These are phyloP conservation scores for Enteromius treurensis DNA, from an alignment of 2,797 vertebrate species.

Conservation along the genomic window DNA sequence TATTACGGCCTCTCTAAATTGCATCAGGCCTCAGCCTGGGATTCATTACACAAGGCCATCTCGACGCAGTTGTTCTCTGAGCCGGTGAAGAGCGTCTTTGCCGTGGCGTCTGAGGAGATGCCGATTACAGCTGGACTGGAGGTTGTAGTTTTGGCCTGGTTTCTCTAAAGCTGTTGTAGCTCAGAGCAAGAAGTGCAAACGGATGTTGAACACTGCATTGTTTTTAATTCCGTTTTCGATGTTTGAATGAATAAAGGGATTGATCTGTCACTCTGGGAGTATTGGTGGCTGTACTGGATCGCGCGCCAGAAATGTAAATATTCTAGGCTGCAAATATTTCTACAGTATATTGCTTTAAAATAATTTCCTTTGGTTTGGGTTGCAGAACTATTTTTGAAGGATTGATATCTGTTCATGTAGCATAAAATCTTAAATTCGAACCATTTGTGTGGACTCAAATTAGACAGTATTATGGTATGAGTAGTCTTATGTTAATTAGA, in stretches of 20 bases:
- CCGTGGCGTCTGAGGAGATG: slow-evolving; percentile 27
- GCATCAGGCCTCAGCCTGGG: slow-evolving; percentile 58
- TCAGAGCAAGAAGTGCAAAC: not conserved
- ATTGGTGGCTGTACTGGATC: not conserved
- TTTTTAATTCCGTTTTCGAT: slow-evolving; percentile 25
- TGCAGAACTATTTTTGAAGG: not conserved
- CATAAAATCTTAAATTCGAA: not conserved
- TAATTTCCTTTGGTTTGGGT: not conserved
- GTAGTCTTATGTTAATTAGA: not conserved
- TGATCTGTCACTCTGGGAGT: not conserved
- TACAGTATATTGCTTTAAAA: not conserved
- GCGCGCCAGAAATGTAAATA: slow-evolving; percentile 25
- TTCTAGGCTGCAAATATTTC: not conserved
- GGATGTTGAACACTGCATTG: slow-evolving; percentile 3
- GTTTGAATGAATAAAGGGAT: not conserved
- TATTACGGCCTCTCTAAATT: slow-evolving; percentile 58
- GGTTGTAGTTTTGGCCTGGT: slow-evolving; percentile 51
- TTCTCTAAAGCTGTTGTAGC: slow-evolving; percentile 34
- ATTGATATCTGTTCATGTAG: not conserved
- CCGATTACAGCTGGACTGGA: slow-evolving; percentile 45
- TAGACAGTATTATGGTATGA: not conserved
- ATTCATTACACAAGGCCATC: slow-evolving; percentile 57
- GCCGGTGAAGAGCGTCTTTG: slow-evolving; percentile 32
- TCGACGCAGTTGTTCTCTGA: not conserved
- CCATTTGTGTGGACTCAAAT: not conserved